Conservation (phyloP, 2,888 invertebrate species). For the Zygaena filipendulae region DNA sequence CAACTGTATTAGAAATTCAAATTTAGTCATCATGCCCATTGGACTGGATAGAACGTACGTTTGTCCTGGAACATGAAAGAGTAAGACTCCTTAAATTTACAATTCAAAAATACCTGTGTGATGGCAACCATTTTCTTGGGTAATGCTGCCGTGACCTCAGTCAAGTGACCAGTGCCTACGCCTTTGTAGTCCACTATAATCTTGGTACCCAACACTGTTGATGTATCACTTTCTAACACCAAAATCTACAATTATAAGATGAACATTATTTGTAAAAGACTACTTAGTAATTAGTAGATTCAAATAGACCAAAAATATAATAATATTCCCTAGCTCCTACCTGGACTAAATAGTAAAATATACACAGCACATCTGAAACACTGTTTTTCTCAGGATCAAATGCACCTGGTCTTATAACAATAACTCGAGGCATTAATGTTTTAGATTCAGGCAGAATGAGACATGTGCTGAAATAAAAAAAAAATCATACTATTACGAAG, state of each 20-base stretch:
- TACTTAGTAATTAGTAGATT: background rate
- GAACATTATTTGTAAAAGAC: background rate
- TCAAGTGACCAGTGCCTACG: constrained; percentile 65
- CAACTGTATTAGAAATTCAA: no score
- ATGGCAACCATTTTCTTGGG: constrained; percentile 68
- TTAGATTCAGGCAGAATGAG: constrained; percentile 44
- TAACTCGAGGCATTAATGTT: constrained; percentile 52
- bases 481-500: no score
- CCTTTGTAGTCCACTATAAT: constrained; percentile 45
- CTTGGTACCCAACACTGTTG: constrained; percentile 60
- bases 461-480: constrained; percentile 35
- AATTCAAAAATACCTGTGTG: constrained; percentile 50
- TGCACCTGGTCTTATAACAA: constrained; percentile 66
- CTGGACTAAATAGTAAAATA: constrained; percentile 53
- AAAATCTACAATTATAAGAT: constrained; percentile 44
- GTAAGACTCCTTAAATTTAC: no score
- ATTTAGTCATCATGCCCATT: no score
- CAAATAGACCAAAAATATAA: background rate
- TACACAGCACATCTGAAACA: constrained; percentile 65
- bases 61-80: no score
- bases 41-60: no score
- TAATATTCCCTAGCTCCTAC: constrained; percentile 20
- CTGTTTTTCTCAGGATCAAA: constrained; percentile 60
- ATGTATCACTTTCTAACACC: constrained; percentile 71
- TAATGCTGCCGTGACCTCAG: constrained; percentile 66